Evolutionary conservation across 2,113 vertebrate genomes (phyloP), one percentile per base, ranked within the genome.

Genomic region (Xerus inauris): DNA sequence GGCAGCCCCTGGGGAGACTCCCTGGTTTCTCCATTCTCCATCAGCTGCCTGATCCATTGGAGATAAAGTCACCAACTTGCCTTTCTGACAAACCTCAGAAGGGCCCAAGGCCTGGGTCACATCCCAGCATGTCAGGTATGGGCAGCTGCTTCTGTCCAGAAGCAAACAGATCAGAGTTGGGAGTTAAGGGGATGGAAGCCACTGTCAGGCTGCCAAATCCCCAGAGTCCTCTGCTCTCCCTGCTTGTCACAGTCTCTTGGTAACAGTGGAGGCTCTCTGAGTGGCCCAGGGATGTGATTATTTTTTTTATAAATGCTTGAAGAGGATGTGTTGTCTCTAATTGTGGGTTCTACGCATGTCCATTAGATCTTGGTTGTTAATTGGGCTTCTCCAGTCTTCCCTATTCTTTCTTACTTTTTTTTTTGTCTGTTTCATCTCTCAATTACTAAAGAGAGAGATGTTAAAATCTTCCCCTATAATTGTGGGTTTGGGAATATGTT

Each of bases 311-410:
- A 80, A 76, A 76, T 17, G 79, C 90, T 82, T 51, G 76, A 51
- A n/a, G 81, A 95, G 67, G 40, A 75, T 6, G 6, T 13, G 28
- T 38, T 1, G 51, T 73, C 79, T 94, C 54, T 88, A 82, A 91
- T 28, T 57, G 69, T 35, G 73, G 38, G 32, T 64, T 62, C 62
- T 45, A 5, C 0, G 12, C 2, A 0, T 0, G 82, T n/a, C 93
- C 97, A 96, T 97, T 96, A 97, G 93, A 67, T 81, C 81, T 5
- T 5, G 24, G 32, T 16, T 91, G 93, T 71, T 97, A 96, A 96
- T 88, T 88, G 82, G 51, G 42, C 9, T 14, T n/a, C 19, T 65
- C n/a, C 47, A 14, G 1, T 73, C 69, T 20, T 26, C 49, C 24
- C 0, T 6, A 28, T 57, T 64, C 97, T 59, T 77, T 14, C 47